These are phyloP conservation scores for Prionailurus bengalensis DNA, from an alignment of 2,113 vertebrate genomes.

Conservation along the genomic window DNA sequence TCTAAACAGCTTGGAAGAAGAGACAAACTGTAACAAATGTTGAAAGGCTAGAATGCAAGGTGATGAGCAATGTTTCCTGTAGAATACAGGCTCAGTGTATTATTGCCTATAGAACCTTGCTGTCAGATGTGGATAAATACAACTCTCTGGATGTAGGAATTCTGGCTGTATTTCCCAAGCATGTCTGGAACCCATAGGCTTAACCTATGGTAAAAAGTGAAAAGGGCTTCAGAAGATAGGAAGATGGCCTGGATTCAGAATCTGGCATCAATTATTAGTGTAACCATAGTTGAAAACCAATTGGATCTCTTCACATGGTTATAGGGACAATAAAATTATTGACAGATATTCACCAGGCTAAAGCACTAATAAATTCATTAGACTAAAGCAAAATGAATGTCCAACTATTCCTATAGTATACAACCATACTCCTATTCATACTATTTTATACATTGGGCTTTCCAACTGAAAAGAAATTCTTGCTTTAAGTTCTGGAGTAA, in stretches of 20 bases:
- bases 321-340: background rate
- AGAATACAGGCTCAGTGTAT: background rate
- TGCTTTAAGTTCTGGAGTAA: constrained; percentile 6
- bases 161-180: background rate
- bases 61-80: background rate
- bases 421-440: background rate
- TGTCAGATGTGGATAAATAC: background rate
- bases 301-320: background rate
- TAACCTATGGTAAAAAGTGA: background rate
- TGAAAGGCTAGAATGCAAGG: background rate
- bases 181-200: background rate
- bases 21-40: background rate
- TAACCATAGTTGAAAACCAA: background rate
- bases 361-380: constrained; percentile 16
- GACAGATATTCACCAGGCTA: background rate
- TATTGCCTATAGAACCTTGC: background rate
- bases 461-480: background rate
- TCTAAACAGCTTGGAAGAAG: background rate
- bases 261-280: background rate
- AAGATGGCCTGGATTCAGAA: background rate
- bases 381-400: background rate
- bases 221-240: background rate
- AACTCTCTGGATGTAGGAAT: background rate
- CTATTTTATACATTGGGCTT: background rate
- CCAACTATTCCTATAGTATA: background rate